Base-by-base conservation (phyloP, 2,888 invertebrate genomes). In the Drosophila emarginata region DNA sequence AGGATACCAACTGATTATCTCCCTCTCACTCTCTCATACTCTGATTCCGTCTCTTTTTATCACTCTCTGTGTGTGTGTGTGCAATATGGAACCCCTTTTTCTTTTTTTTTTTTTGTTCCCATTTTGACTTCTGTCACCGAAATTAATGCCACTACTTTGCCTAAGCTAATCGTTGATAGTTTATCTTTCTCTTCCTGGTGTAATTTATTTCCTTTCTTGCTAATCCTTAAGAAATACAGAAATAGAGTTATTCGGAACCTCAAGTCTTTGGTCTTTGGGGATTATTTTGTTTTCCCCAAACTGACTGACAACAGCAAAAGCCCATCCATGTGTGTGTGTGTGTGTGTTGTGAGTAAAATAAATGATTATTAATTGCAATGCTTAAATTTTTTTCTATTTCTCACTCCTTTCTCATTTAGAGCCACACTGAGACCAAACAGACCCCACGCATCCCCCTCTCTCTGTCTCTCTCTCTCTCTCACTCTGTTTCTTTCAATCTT, bases 321-420 rank as follows among this genome's bases (percentile, higher is more conserved):
- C 45, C 45, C 45, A 45, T 45, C 21, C 64, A 72, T 67, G 69
- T 68, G 73, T 64, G 64, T 72, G 53, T 65, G 60, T 23, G 60
- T 66, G 66, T 66, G 70, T 69, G 75, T 45, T 45, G 45, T 45
- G 36, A 54, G 54, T 54, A 36, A 36, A 36, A 54, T 72, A 83
- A 83, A 83, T 83, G 87, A 86, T 83, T 83, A 83, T 83, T 86
- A 83, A 83, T 86, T 86, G 84, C 76, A 80, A 63, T 68, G 78
- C 80, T 83, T 77, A 76, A 59, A 60, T 67, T 71, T 39, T 39
- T 39, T 63, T 23, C n/a, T 23, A 32, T 61, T 21, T 21, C 50
- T 45, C 14, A 7, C 7, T n/a, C 32, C 40, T 50, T 40, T 45
- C 37, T 37, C 37, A n/a, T 37, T 45, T 18, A 45, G 18, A 18